These are phyloP conservation scores for Falco punctatus DNA, from an alignment of 2,113 vertebrate genomes.

Conservation along the genomic window DNA sequence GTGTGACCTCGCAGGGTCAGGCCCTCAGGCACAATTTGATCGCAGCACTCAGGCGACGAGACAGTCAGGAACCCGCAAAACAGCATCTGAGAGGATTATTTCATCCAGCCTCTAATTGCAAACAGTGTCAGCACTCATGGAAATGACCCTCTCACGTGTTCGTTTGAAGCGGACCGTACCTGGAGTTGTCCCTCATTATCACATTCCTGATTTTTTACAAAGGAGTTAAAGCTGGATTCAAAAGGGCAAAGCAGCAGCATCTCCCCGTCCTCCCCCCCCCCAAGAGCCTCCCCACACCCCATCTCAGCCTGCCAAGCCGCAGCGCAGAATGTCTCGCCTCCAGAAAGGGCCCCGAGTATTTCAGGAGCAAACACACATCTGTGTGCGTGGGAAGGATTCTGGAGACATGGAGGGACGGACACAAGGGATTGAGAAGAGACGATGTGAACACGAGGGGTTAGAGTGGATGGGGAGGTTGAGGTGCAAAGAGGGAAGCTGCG, in stretches of 20 bases:
- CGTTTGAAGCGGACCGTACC: rapidly evolving
- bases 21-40: background rate
- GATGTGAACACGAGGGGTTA: rapidly evolving
- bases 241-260: background rate
- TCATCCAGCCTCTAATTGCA: background rate
- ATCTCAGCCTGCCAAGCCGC: background rate
- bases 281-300: background rate
- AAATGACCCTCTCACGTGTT: background rate
- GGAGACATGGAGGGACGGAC: background rate
- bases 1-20: background rate
- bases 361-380: background rate
- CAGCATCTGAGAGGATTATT: background rate
- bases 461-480: background rate
- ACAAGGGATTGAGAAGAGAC: background rate
- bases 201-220: background rate
- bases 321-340: background rate
- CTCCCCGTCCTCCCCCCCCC: background rate
- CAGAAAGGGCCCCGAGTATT: background rate
- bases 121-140: background rate
- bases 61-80: rapidly evolving
- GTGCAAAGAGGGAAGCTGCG: background rate
- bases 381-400: rapidly evolving
- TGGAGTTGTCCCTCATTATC: background rate
- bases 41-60: background rate
- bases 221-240: background rate